These are phyloP conservation scores for Morus bassanus DNA, from an alignment of 2,797 vertebrate genomes.

Conservation along the genomic window DNA sequence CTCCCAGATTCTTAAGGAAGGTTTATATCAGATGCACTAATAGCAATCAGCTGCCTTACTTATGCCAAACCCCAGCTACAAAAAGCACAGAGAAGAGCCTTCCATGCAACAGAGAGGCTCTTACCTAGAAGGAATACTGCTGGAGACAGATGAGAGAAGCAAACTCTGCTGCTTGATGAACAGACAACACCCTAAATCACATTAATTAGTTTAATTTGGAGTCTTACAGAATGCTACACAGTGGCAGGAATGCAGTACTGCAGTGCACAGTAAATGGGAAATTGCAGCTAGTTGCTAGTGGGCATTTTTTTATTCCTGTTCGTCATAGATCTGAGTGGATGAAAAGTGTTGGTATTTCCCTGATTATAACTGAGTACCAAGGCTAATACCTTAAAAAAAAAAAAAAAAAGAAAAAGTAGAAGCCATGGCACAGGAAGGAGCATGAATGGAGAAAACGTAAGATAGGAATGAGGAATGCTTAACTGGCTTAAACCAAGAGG, in stretches of 20 bases:
- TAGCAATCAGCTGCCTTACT: not conserved
- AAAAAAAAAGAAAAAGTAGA: not conserved
- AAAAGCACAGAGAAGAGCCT: not conserved
- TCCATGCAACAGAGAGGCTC: not conserved
- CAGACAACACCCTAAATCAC: not conserved
- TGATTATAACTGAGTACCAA: not conserved
- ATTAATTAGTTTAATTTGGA: slow-evolving; percentile 16
- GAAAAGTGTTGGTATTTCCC: not conserved
- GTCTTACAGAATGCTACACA: not conserved
- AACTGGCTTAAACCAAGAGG: not conserved
- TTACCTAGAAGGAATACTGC: not conserved
- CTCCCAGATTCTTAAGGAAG: not conserved
- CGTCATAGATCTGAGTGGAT: not conserved
- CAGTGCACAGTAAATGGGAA: not conserved
- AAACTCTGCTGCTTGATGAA: slow-evolving; percentile 2
- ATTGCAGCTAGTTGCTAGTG: not conserved
- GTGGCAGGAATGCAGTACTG: not conserved
- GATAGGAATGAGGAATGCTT: not conserved
- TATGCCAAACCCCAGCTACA: not conserved
- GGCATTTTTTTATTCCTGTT: not conserved
- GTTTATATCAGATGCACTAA: not conserved
- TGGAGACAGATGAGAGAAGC: not conserved
- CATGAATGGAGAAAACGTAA: not conserved
- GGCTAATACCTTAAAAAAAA: not conserved
- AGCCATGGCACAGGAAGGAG: not conserved